These are phyloP conservation scores for Leptocoma aspasia DNA, from an alignment of 2,113 vertebrate genomes.

Conservation along the genomic window DNA sequence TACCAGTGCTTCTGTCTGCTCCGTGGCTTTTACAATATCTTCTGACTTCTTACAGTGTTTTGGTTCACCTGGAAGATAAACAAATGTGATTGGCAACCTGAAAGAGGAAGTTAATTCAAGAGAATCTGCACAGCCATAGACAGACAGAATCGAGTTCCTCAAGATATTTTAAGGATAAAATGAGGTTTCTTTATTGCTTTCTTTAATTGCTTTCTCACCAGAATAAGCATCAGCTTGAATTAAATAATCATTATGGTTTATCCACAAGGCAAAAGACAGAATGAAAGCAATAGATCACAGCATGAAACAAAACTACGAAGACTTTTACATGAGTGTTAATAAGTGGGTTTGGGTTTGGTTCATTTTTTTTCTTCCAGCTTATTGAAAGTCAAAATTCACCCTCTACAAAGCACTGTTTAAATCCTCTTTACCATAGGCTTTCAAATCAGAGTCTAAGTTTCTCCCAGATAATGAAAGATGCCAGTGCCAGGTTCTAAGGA, in stretches of 20 bases:
- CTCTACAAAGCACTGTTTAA: neutral
- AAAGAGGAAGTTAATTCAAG: neutral
- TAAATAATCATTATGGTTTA: neutral
- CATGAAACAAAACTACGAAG: neutral
- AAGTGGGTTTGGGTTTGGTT: neutral
- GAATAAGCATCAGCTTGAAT: neutral
- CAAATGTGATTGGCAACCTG: neutral
- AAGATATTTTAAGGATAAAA: neutral
- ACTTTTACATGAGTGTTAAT: neutral
- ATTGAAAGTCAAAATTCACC: neutral
- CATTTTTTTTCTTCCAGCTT: neutral
- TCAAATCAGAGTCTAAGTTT: neutral
- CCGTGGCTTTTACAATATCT: constrained; percentile 62
- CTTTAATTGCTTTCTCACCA: neutral
- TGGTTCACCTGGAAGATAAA: constrained; percentile 67
- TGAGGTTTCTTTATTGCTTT: neutral
- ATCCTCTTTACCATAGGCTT: neutral
- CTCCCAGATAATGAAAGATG: neutral
- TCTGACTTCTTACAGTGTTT: constrained; percentile 66
- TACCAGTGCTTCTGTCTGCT: constrained; percentile 55
- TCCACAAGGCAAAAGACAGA: neutral
- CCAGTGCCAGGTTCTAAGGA: neutral
- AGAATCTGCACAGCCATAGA: neutral
- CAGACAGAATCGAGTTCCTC: neutral
- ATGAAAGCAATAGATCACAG: neutral